These are phyloP conservation scores for Nasonia longicornis DNA, from an alignment of 1,140 invertebrate species.

Conservation along the genomic window DNA sequence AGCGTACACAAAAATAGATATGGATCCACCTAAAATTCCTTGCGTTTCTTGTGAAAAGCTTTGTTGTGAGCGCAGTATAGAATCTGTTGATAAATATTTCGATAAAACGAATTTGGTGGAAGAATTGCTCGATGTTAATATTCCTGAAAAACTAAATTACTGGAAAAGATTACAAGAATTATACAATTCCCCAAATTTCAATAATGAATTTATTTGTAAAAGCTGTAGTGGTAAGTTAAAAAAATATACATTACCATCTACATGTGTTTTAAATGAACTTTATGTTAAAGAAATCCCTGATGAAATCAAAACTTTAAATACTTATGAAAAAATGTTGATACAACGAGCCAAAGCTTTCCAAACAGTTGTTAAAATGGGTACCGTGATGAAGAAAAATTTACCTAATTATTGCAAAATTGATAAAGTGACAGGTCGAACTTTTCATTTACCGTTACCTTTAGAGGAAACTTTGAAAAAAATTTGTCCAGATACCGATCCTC, in stretches of 20 bases:
- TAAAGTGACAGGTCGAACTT: slow-evolving; percentile 58
- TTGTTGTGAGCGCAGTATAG: slow-evolving; percentile 45
- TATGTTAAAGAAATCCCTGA: not conserved
- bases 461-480: slow-evolving; percentile 55
- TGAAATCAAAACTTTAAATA: slow-evolving; percentile 40
- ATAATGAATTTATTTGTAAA: slow-evolving; percentile 45
- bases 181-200: not conserved
- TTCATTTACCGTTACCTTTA: slow-evolving; percentile 59
- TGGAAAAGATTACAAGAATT: slow-evolving; percentile 5
- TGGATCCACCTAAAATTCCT: slow-evolving; percentile 35
- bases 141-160: slow-evolving; percentile 34
- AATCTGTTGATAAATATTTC: slow-evolving; percentile 30
- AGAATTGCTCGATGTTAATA: slow-evolving; percentile 30
- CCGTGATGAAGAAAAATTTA: slow-evolving; percentile 55
- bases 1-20: slow-evolving; percentile 8
- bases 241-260: slow-evolving; percentile 46
- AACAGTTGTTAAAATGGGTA: slow-evolving; percentile 52
- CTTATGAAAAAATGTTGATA: slow-evolving; percentile 54
- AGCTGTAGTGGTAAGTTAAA: slow-evolving; percentile 46
- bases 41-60: slow-evolving; percentile 53
- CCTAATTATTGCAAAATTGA: slow-evolving; percentile 48
- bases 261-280: too few relatives aligned
- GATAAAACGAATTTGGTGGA: slow-evolving; percentile 23
- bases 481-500: slow-evolving; percentile 44
- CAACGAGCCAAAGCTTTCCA: slow-evolving; percentile 61